Conservation (phyloP, 2,113 vertebrate species). For the Eulemur macaco region DNA sequence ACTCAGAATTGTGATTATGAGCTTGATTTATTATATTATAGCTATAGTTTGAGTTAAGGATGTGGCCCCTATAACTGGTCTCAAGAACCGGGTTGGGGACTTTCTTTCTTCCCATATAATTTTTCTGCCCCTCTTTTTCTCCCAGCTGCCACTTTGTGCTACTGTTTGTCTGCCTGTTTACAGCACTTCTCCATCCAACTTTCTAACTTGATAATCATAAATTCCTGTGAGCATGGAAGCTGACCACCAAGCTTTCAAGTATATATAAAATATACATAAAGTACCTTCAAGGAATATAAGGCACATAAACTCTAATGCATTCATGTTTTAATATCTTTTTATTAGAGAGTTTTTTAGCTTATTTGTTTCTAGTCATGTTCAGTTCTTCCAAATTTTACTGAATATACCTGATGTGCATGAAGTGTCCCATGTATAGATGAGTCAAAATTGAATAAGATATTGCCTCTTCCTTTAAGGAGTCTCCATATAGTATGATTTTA, state of each 20-base stretch:
- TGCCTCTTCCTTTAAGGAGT: constrained; percentile 3
- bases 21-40: not conserved
- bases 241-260: not conserved
- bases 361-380: not conserved
- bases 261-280: not conserved
- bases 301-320: not conserved
- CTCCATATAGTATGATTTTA: not conserved
- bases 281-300: not conserved
- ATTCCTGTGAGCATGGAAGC: not conserved
- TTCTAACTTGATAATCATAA: constrained; percentile 10
- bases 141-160: not conserved
- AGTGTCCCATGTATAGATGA: not conserved
- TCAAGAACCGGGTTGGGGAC: not conserved
- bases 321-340: not conserved
- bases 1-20: not conserved
- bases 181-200: not conserved
- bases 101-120: not conserved
- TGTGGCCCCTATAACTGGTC: not conserved
- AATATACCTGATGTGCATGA: not conserved
- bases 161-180: not conserved
- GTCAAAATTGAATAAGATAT: not conserved
- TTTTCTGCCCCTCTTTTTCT: not conserved
- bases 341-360: not conserved
- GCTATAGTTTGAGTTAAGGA: not conserved
- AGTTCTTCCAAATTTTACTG: not conserved